These are phyloP conservation scores for Dendrolimus houi DNA, from an alignment of 2,888 invertebrate genomes.

Conservation along the genomic window DNA sequence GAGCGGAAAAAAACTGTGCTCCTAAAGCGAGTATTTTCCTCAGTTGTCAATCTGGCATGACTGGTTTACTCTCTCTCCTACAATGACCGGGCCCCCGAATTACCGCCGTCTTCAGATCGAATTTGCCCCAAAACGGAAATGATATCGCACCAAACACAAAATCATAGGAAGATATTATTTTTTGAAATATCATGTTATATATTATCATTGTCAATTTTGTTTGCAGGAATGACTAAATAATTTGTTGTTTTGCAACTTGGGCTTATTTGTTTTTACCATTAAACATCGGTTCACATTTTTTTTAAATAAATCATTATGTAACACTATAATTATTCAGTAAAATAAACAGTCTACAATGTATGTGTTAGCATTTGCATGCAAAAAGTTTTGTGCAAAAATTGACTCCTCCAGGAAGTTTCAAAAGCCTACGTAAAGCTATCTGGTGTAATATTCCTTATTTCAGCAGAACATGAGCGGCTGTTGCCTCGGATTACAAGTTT, in stretches of 20 bases:
- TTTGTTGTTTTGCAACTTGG: neutral
- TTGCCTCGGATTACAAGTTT: no score
- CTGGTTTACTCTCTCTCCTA: conserved; percentile 30
- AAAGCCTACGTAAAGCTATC: no score
- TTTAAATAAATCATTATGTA: no score
- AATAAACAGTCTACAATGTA: no score
- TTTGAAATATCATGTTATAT: conserved; percentile 19
- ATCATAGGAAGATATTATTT: conserved; percentile 20
- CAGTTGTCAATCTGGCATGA: conserved; percentile 59
- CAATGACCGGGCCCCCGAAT: conserved; percentile 30
- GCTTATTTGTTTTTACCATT: no score
- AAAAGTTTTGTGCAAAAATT: no score
- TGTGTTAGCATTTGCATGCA: no score
- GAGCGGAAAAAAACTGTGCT: neutral
- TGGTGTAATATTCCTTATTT: no score
- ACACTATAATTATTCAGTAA: no score
- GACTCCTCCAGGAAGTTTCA: no score
- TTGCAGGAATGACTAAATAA: neutral
- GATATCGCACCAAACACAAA: conserved; percentile 31
- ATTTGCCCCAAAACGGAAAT: conserved; percentile 40
- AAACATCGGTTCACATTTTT: no score
- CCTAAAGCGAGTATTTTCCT: conserved; percentile 33
- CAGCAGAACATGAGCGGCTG: no score
- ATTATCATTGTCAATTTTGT: conserved; percentile 8
- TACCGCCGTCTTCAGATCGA: conserved; percentile 37